These are phyloP conservation scores for Neogale vison DNA, from an alignment of 2,113 vertebrate species.

Conservation along the genomic window DNA sequence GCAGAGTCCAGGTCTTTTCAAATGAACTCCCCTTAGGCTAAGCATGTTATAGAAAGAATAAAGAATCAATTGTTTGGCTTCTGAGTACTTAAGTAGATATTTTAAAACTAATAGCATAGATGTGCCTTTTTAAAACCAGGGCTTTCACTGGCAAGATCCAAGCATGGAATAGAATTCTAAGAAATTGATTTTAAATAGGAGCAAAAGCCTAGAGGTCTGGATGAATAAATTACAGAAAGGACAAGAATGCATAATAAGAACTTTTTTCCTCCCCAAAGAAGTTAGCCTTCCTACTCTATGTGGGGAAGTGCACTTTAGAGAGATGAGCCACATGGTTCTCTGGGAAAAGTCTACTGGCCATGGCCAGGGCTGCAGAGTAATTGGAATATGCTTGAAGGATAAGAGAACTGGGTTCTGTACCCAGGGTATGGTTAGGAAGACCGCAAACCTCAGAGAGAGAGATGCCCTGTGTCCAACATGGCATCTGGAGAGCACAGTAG, in stretches of 20 bases:
- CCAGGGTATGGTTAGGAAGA: background rate
- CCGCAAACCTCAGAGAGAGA: background rate
- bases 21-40: background rate
- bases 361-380: background rate
- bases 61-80: conserved; percentile 26
- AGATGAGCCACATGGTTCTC: background rate
- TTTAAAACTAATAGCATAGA: conserved; percentile 37
- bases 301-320: background rate
- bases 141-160: background rate
- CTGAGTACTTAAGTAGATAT: background rate
- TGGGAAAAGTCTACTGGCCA: background rate
- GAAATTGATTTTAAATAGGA: conserved; percentile 23
- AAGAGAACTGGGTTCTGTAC: background rate
- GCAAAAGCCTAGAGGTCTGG: background rate
- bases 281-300: background rate
- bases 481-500: background rate
- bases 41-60: background rate
- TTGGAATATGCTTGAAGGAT: background rate
- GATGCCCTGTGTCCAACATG: background rate
- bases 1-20: background rate
- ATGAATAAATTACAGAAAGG: background rate
- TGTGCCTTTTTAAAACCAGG: background rate
- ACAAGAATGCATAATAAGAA: background rate
- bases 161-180: conserved; percentile 9
- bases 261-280: background rate